phyloP scores from a whole-genome alignment of 2,888 invertebrate species.

The Homarus gammarus region DNA sequence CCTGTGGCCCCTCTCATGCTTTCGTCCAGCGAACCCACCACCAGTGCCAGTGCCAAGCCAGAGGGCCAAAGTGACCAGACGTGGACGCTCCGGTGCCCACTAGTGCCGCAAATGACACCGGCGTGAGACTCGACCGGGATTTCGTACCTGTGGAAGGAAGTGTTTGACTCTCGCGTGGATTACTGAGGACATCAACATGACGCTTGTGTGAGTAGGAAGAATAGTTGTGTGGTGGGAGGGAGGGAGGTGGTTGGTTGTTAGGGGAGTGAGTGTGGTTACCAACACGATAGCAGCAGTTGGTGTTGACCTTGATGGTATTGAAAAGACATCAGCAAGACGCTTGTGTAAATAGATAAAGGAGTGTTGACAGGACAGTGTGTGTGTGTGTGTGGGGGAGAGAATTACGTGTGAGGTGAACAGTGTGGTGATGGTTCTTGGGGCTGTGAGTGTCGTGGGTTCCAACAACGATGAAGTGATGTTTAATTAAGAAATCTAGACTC shows the following conservation, averaged over 20 bases:
- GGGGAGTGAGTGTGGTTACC: too few species aligned
- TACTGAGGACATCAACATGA: constrained; percentile 13
- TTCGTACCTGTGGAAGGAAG: constrained; percentile 5
- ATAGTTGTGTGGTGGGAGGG: not conserved
- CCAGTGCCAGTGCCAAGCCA: constrained; percentile 62
- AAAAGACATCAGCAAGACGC: too few species aligned
- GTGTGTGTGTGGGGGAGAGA: too few species aligned
- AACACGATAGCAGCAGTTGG: too few species aligned
- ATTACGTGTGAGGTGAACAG: too few species aligned
- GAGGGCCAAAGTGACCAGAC: constrained; percentile 60
- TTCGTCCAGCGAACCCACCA: constrained; percentile 33
- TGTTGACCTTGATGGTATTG: too few species aligned
- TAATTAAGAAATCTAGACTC: too few species aligned
- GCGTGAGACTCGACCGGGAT: constrained; percentile 6
- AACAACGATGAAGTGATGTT: too few species aligned
- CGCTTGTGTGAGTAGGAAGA: constrained; percentile 44
- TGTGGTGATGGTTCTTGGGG: too few species aligned
- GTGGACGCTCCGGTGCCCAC: constrained; percentile 20
- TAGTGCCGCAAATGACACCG: constrained; percentile 12
- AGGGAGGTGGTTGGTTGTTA: not conserved
- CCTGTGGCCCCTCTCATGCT: constrained; percentile 56
- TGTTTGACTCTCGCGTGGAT: not conserved
- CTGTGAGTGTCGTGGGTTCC: too few species aligned
- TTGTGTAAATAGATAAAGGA: too few species aligned
- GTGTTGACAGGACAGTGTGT: too few species aligned